Base-by-base conservation (phyloP, 2,888 invertebrate genomes). In the Polydrusus cervinus region DNA sequence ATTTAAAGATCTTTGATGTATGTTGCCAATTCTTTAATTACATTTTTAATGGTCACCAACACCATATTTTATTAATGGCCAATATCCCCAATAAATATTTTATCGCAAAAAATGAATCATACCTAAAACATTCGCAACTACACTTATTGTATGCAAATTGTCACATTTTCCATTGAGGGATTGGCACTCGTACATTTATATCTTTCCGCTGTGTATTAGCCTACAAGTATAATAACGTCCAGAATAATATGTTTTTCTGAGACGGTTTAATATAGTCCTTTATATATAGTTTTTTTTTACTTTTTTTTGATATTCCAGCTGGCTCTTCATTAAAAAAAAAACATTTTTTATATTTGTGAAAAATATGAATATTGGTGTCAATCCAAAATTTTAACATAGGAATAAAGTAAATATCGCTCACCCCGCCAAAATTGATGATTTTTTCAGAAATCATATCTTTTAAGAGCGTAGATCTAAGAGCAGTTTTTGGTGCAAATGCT, bases 141-240 rank as follows among this genome's bases (percentile, higher is more conserved):
- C 38, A 43, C 30, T 57, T 65, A 79, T 78, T 79, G 79, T 79
- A 79, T 79, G 78, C 78, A 75, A 79, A 79, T 79, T 40, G 68
- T 65, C 49, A 78, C 72, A 78, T 71, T 77, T 75, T 69, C 62
- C 70, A 62, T 73, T 65, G 30, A 14, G 40, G 67, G 75, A 60
- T 66, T 61, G 72, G 72, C 61, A 43, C 47, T 62, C 6, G 10
- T 64, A 25, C 25, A n/a, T 51, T 71, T 5, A 45, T 65, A 60
- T 51, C 68, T 62, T 71, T 60, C 64, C 45, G 49, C 43, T 66
- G n/a, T n/a, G n/a, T 25, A 69, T 34, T 2, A 18, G 61, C 40
- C 62, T 43, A 45, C 38, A 20, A 51, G 40, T 13, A 3, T 25
- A 25, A 25, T n/a, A 51, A 13, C 40, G 67, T 40, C 67, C 67